Evolutionary conservation across 23 tunicate genomes (phyloP).

Genomic region (Phallusia fumigata): DNA sequence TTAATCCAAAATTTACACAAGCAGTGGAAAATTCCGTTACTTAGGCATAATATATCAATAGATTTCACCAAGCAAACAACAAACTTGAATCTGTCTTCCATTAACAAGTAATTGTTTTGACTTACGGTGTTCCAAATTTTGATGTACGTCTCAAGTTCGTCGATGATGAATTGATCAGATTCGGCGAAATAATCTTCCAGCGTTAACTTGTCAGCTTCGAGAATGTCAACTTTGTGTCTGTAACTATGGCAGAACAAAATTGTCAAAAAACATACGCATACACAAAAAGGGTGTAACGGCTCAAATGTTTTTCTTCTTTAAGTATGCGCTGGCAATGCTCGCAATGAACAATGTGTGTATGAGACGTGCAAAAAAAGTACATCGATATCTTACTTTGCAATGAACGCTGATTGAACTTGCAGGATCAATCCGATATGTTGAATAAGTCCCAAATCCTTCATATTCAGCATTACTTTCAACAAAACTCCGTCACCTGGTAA

Average conservation of each 20-base stretch:
- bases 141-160: conserved; percentile 43
- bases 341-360: no score
- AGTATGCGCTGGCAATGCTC: no score
- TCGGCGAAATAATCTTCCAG: conserved; percentile 45
- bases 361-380: no score
- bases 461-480: conserved; percentile 32
- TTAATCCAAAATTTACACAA: no score
- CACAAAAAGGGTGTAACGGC: neutral
- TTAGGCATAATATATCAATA: no score
- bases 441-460: conserved; percentile 34
- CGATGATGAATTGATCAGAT: conserved; percentile 31
- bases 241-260: no score
- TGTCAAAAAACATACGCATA: neutral
- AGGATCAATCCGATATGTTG: conserved; percentile 33
- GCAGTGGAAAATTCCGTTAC: no score
- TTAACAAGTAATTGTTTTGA: no score
- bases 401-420: conserved; percentile 26
- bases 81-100: no score
- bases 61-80: no score
- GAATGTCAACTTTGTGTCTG: conserved; percentile 50
- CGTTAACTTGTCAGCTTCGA: conserved; percentile 48
- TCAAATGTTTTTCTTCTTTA: neutral
- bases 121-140: conserved; percentile 73
- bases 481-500: conserved; percentile 47
- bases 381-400: conserved; percentile 30